phyloP scores from a whole-genome alignment of 2,888 invertebrate genomes.

The Nudaria mundana region DNA sequence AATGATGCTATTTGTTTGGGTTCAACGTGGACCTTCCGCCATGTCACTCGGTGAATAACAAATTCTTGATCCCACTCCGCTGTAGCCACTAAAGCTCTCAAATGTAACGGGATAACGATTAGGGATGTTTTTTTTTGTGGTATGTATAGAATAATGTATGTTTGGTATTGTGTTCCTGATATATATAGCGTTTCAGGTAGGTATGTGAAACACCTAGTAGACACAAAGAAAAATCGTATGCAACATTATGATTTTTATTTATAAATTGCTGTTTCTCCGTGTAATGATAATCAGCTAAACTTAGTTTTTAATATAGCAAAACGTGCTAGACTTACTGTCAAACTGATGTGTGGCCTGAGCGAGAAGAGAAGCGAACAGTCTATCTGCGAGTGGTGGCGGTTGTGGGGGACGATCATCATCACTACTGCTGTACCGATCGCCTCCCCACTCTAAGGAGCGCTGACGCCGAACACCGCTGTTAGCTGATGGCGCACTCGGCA shows the following conservation, averaged over 20 bases:
- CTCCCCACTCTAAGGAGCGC: conserved; percentile 81
- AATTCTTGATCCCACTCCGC: conserved; percentile 66
- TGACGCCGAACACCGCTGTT: conserved; percentile 70
- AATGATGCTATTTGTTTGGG: conserved; percentile 80
- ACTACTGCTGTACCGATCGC: conserved; percentile 80
- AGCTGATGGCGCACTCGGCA: conserved; percentile 42
- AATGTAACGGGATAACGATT: no score
- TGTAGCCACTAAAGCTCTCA: conserved; percentile 43
- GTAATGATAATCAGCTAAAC: no score
- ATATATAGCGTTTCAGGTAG: no score
- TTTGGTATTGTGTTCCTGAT: no score
- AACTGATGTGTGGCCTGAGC: conserved; percentile 80
- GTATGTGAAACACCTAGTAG: no score
- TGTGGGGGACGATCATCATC: conserved; percentile 76
- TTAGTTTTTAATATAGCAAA: no score
- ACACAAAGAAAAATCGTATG: no score
- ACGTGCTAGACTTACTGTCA: conserved; percentile 57
- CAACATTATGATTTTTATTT: no score
- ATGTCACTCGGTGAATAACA: conserved; percentile 77
- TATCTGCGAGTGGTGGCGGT: conserved; percentile 74
- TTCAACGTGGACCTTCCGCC: conserved; percentile 73
- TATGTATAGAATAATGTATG: no score
- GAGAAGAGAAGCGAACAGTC: conserved; percentile 76
- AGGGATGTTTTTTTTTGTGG: no score
- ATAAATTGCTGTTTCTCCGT: no score